Evolutionary conservation across 2,888 invertebrate species (phyloP).

Genomic region (Dione vanillae): DNA sequence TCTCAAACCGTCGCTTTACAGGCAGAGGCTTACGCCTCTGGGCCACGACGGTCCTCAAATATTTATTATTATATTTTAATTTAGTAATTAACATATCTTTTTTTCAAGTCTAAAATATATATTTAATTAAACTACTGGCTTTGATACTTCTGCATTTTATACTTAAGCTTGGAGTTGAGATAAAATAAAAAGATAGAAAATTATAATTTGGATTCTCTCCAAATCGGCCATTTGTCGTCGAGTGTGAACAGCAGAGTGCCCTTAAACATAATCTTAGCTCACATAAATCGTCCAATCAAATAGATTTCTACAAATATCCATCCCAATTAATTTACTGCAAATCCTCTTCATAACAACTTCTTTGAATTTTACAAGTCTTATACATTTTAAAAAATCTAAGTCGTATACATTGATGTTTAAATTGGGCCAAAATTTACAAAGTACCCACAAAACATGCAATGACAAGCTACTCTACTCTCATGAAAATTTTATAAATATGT

Average conservation of each 20-base stretch:
- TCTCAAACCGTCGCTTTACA: too few species aligned
- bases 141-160: too few species aligned
- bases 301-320: constrained; percentile 51
- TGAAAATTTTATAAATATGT: too few species aligned
- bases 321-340: constrained; percentile 25
- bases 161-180: too few species aligned
- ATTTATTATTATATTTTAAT: too few species aligned
- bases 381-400: not conserved
- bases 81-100: too few species aligned
- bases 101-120: not conserved
- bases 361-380: not conserved
- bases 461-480: too few species aligned
- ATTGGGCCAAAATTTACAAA: not conserved
- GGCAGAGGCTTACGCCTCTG: too few species aligned
- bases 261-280: constrained; percentile 57
- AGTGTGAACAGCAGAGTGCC: constrained; percentile 61
- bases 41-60: too few species aligned
- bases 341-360: not conserved
- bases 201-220: constrained; percentile 63
- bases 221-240: constrained; percentile 61
- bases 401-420: constrained; percentile 5
- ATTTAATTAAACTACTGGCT: constrained; percentile 42
- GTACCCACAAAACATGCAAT: not conserved
- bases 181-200: constrained; percentile 54
- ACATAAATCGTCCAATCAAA: constrained; percentile 63